A percentile compares a stretch with the other conserved stretches of the same genome.
Conservation (phyloP, 2,797 vertebrate species). For the Mycteria americana region DNA sequence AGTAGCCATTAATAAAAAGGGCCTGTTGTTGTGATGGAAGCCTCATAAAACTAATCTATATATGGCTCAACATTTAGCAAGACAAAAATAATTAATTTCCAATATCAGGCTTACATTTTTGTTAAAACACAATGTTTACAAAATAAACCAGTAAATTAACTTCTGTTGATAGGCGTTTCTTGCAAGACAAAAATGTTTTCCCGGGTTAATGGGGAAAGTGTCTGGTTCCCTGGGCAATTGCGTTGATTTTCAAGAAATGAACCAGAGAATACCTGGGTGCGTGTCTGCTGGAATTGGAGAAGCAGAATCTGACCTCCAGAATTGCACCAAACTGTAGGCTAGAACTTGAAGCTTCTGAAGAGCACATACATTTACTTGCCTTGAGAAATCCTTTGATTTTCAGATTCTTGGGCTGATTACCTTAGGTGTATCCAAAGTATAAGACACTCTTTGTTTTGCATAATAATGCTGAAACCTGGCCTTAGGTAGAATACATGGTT, state of each 20-base stretch:
- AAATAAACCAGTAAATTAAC: not conserved
- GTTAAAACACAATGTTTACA: not conserved
- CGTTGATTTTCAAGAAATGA: not conserved
- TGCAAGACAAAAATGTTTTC: not conserved
- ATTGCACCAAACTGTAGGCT: not conserved
- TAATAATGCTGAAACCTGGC: not conserved
- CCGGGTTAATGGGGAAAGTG: not conserved
- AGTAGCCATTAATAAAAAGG: slow-evolving; percentile 57
- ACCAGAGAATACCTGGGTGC: not conserved
- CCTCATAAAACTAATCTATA: slow-evolving; percentile 2
- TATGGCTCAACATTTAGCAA: not conserved
- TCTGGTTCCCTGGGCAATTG: not conserved
- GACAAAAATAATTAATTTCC: not conserved
- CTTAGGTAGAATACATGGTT: not conserved
- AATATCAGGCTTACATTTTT: not conserved
- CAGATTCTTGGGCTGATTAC: not conserved
- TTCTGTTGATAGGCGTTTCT: not conserved
- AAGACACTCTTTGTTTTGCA: not conserved
- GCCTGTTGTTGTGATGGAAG: slow-evolving; percentile 17
- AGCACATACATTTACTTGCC: not conserved
- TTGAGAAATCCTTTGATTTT: not conserved
- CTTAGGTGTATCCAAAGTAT: not conserved
- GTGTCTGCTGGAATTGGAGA: not conserved
- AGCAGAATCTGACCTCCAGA: not conserved
- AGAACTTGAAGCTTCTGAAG: not conserved